Conservation (phyloP, 2,888 invertebrate genomes). For the Tolmerus cingulatus region DNA sequence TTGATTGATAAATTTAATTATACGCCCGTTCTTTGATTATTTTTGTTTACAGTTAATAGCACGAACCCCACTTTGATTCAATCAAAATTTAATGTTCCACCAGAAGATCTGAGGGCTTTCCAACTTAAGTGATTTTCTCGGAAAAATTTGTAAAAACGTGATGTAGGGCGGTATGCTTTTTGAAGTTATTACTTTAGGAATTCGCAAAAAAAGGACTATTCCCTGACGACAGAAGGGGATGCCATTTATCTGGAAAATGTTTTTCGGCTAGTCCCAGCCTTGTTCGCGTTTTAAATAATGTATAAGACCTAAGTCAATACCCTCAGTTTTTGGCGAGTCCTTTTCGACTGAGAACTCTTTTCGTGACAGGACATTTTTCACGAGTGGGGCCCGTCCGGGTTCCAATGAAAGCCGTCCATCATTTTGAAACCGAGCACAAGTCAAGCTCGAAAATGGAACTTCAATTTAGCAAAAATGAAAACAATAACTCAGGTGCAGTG, state of each 20-base stretch:
- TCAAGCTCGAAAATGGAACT: not conserved
- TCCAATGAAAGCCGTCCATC: not conserved
- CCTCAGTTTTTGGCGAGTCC: not conserved
- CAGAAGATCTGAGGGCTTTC: constrained; percentile 25
- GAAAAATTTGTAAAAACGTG: not conserved
- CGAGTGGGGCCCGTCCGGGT: not conserved
- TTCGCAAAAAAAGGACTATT: constrained; percentile 4
- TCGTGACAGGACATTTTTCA: not conserved
- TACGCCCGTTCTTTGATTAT: not conserved
- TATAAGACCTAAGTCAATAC: constrained; percentile 27
- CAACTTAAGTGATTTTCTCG: constrained; percentile 21
- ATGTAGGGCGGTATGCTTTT: not conserved
- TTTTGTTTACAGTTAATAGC: not conserved
- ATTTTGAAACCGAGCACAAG: not conserved
- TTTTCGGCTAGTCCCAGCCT: not conserved
- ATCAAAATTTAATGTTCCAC: constrained; percentile 18
- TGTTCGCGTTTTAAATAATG: not conserved
- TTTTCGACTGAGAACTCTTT: not conserved
- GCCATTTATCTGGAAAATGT: not conserved
- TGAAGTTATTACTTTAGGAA: constrained; percentile 19
- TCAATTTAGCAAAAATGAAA: not conserved
- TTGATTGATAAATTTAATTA: not conserved
- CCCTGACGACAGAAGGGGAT: not conserved
- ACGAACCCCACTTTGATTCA: not conserved
- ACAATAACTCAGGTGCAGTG: not conserved